Evolutionary conservation across 2,888 invertebrate species (phyloP), one percentile per base, ranked within the genome.

Genomic region (Itoplectis maculator): DNA sequence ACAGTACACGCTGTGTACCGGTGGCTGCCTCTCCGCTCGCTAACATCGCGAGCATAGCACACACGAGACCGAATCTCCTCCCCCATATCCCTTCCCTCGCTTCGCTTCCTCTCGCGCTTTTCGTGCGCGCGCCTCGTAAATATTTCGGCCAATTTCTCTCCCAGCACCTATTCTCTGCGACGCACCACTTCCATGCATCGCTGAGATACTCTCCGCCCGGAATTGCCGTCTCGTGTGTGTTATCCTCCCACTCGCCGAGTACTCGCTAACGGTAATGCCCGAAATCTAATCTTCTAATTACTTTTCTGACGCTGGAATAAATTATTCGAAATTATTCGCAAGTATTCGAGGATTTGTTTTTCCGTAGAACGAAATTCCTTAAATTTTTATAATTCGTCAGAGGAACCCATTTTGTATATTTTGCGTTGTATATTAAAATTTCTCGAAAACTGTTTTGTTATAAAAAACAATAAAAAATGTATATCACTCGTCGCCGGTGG

Each of bases 111-210:
- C 74, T 47, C 65, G 29, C 23, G 23, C 35, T 49, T 15, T 68
- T 37, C 51, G 23, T 37, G 5, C 51, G 15, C 69, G 68, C 51
- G 20, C 79, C 61, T 79, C 79, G 42, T 79, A 83, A 83, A 81
- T 82, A 70, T 81, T 59, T 70, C 63, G 63, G 82, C 42, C 74
- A 83, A 83, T 83, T 81, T 81, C 74, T 47, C 82, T 61, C 61
- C 77, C 73, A n/a, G n/a, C n/a, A 73, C 74, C 74, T 51, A 74
- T 61, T 61, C 61, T 49, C 15, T 9, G 15, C 75, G 51, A 29
- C 54, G 54, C 40, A 45, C 51, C 40, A 29, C 40, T 40, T 42
- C 13, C 65, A 75, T 29, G 54, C 75, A 65, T 75, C 51, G 75
- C 18, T 35, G 59, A 29, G 72, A 72, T 59, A 59, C 35, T 47